Conservation (phyloP, 2,113 vertebrate species). For the Pantherophis guttatus region DNA sequence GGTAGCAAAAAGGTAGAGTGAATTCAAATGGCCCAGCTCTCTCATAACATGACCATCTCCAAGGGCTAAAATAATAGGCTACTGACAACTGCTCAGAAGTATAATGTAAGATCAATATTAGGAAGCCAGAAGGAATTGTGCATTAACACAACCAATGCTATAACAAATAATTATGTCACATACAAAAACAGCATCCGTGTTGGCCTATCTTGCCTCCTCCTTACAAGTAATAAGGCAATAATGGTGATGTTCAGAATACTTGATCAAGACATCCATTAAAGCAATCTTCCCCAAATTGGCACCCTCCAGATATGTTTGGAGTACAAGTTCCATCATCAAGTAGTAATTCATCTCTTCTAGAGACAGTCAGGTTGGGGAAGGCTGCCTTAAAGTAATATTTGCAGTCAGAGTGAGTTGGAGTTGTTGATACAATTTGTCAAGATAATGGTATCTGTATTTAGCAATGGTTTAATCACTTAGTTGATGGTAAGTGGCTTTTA, state of each 20-base stretch:
- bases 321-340: background rate
- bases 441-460: background rate
- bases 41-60: background rate
- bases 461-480: background rate
- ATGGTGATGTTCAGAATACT: background rate
- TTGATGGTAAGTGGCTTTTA: background rate
- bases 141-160: background rate
- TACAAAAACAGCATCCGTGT: background rate
- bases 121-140: background rate
- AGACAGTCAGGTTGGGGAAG: background rate
- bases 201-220: background rate
- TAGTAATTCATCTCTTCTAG: background rate
- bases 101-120: background rate
- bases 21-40: background rate
- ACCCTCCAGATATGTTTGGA: background rate
- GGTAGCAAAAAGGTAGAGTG: background rate
- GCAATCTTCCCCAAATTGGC: background rate
- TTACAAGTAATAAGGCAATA: background rate
- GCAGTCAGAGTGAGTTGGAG: background rate
- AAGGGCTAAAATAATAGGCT: background rate
- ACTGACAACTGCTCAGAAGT: background rate
- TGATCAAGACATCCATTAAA: background rate
- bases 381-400: background rate
- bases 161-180: background rate
- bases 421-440: background rate